Evolutionary conservation across 2,797 vertebrate genomes (phyloP), one percentile per base, ranked within the genome.

Genomic region (Scolopax rusticola): DNA sequence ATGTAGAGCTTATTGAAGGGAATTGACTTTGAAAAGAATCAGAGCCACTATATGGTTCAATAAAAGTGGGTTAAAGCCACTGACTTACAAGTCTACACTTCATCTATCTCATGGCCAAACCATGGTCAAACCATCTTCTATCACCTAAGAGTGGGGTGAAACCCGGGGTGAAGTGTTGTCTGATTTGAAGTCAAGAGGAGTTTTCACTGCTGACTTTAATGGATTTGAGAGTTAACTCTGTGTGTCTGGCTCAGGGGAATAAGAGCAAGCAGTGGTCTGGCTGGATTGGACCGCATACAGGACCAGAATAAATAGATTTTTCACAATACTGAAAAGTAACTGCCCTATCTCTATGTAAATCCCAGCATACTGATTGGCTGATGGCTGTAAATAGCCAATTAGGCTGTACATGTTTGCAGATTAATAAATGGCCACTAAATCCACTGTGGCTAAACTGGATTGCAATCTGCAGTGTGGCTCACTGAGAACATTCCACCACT

Each of bases 361-460:
- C 21, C 45, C 36, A 54, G 19, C 9, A 51, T 23, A 78, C 57
- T 41, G 40, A 83, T 45, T 93, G 59, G 57, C 25, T 40, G 11
- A 17, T 41, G 33, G 27, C 48, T 80, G 33, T 53, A 87, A 91
- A 69, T 56, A 71, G 53, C 14, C 54, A 89, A 84, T 92, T 87
- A 81, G 57, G 32, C 7, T 78, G 43, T 54, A 67, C 28, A 43
- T 69, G 9, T 78, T 68, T 63, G 17, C 38, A 71, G 56, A 76
- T 91, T 84, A 93, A 85, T 63, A 84, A 87, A 87, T 68, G 61
- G 48, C 41, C 63, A 64, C 61, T n/a, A n/a, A n/a, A n/a, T 63
- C 88, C 65, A 23, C 38, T 69, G 23, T 69, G 84, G 57, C 25
- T 83, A 75, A 68, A 21, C 36, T 84, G 32, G 53, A 68, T 12